Evolutionary conservation across 1,140 invertebrate species (phyloP).

Genomic region (Drosophila punjabiensis): DNA sequence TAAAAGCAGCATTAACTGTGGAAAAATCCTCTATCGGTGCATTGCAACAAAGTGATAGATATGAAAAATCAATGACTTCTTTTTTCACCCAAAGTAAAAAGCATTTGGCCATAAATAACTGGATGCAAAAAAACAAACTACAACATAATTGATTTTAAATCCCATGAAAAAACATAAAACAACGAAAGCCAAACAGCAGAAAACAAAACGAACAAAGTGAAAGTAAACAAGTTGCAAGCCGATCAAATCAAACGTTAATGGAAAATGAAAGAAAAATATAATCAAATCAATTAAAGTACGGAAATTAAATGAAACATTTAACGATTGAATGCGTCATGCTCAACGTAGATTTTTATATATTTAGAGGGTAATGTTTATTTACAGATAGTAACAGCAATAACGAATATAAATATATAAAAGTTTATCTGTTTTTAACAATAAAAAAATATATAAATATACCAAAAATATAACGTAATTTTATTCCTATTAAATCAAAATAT

Average conservation of each 20-base stretch:
- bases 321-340: neutral
- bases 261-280: conserved; percentile 32
- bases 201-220: conserved; percentile 42
- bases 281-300: neutral
- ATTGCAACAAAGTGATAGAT: conserved; percentile 41
- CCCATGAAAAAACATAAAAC: conserved; percentile 12
- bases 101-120: conserved; percentile 28
- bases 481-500: too few relatives aligned
- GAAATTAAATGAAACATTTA: neutral
- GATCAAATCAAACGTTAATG: conserved; percentile 37
- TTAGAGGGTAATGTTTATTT: too few relatives aligned
- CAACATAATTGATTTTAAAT: conserved; percentile 61
- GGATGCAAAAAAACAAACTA: conserved; percentile 8
- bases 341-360: neutral
- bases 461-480: too few relatives aligned
- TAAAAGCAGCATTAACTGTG: conserved; percentile 31
- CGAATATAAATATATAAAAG: too few relatives aligned
- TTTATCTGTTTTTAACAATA: too few relatives aligned
- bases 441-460: too few relatives aligned
- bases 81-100: conserved; percentile 21
- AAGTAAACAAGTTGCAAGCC: conserved; percentile 35
- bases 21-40: conserved; percentile 10
- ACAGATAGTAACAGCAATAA: too few relatives aligned
- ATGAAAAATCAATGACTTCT: conserved; percentile 34
- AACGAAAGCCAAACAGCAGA: conserved; percentile 23